Conservation (phyloP, 2,113 vertebrate species). For the Micromys minutus region DNA sequence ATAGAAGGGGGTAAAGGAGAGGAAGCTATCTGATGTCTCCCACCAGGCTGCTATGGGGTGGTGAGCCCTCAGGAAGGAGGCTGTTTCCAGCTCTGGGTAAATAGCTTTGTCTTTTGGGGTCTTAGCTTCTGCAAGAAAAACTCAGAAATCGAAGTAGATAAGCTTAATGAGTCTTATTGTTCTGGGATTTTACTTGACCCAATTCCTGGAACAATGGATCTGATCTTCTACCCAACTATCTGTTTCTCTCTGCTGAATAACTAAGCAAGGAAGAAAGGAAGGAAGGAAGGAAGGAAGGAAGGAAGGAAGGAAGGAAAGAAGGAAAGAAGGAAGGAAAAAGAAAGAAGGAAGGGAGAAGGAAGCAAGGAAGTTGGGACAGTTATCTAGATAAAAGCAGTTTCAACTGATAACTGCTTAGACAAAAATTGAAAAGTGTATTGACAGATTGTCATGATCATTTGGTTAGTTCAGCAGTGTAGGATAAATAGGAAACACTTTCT, state of each 20-base stretch:
- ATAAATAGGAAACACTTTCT: not conserved
- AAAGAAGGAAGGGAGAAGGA: not conserved
- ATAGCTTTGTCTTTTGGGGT: not conserved
- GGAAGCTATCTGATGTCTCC: conserved; percentile 10
- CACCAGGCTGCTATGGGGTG: not conserved
- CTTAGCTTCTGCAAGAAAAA: conserved; percentile 33
- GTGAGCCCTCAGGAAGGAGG: not conserved
- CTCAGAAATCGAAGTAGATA: not conserved
- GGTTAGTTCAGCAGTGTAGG: not conserved
- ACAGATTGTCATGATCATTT: not conserved
- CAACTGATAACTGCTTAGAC: not conserved
- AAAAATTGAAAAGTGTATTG: not conserved
- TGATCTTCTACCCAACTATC: not conserved
- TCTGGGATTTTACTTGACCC: not conserved
- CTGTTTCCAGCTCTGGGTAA: not conserved
- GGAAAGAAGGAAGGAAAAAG: not conserved
- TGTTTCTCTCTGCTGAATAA: not conserved
- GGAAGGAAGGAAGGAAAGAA: not conserved
- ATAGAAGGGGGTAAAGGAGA: conserved; percentile 27
- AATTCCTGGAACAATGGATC: conserved; percentile 23
- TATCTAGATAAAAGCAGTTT: not conserved
- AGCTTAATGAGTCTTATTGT: not conserved
- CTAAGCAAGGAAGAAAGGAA: not conserved
- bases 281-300: too few species aligned
- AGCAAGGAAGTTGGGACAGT: not conserved